These are phyloP conservation scores for Brachypteracias leptosomus DNA, from an alignment of 2,113 vertebrate genomes.

Conservation along the genomic window DNA sequence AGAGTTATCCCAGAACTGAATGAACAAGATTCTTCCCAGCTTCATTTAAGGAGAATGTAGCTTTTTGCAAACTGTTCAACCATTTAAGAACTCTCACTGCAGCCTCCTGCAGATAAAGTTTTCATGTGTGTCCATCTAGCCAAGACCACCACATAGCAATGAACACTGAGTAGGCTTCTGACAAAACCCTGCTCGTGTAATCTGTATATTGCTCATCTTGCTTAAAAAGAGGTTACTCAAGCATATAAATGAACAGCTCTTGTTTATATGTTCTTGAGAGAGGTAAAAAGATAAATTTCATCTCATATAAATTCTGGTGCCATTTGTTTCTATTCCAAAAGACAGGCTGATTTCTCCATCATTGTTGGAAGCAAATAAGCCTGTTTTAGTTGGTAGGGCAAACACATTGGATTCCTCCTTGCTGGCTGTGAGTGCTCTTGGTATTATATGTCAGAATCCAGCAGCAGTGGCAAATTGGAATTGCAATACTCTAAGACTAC, in stretches of 20 bases:
- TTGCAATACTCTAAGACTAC: neutral
- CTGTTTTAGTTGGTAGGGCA: neutral
- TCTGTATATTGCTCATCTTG: neutral
- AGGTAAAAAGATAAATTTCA: neutral
- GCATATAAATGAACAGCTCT: neutral
- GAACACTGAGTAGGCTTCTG: neutral
- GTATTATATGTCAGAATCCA: neutral
- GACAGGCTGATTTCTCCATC: neutral
- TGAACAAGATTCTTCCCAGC: neutral
- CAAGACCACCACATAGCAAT: neutral
- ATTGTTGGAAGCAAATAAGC: neutral
- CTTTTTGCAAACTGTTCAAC: neutral
- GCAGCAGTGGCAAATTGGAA: neutral
- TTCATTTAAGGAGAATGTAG: neutral
- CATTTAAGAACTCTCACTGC: neutral
- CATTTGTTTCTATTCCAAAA: neutral
- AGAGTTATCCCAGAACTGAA: neutral
- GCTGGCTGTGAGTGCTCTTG: neutral
- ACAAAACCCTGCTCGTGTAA: neutral
- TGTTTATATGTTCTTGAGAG: neutral
- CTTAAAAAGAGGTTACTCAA: neutral
- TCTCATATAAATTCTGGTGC: neutral
- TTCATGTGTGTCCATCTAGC: neutral
- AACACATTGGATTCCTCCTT: neutral
- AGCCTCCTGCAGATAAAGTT: neutral